Conservation (phyloP, 2,797 vertebrate species). For the Malurus leucopterus region DNA sequence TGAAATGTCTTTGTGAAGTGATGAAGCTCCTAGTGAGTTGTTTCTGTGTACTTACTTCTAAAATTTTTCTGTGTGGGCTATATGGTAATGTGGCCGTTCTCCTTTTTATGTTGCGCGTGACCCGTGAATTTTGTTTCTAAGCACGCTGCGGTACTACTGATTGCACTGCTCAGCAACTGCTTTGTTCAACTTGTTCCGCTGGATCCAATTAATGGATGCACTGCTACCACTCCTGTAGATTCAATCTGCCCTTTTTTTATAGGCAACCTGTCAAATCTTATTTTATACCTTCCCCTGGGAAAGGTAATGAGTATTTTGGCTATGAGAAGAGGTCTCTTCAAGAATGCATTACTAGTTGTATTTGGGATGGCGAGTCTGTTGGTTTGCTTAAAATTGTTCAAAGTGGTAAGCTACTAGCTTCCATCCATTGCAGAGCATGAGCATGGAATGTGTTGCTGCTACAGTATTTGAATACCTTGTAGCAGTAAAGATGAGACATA, state of each 20-base stretch:
- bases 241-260: neutral
- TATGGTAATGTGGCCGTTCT: neutral
- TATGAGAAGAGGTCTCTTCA: neutral
- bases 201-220: neutral
- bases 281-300: neutral
- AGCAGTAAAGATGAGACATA: neutral
- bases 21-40: neutral
- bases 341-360: neutral
- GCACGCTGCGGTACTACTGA: fast-evolving
- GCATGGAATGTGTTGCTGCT: neutral
- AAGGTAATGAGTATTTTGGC: neutral
- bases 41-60: neutral
- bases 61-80: neutral
- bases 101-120: neutral
- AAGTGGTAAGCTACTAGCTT: neutral
- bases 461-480: neutral
- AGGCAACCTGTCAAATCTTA: neutral
- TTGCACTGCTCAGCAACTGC: neutral
- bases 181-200: neutral
- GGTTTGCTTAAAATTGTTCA: neutral
- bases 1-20: neutral
- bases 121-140: neutral
- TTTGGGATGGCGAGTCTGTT: neutral
- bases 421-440: neutral
- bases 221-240: neutral